Evolutionary conservation across 2,113 vertebrate species (phyloP).

Genomic region (Platysternon megacephalum): DNA sequence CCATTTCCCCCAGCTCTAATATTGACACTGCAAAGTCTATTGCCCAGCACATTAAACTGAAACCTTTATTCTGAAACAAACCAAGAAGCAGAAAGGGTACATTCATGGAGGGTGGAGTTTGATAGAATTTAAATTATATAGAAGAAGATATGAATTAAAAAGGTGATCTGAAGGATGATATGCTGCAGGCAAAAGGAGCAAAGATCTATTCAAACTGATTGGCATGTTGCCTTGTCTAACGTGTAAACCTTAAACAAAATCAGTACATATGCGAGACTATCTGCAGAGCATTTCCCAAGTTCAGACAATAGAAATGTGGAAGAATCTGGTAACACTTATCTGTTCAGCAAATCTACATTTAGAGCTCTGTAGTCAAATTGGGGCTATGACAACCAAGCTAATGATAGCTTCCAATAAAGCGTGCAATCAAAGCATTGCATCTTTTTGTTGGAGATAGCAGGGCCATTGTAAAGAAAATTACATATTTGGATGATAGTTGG

Average conservation of each 20-base stretch:
- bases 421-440: not conserved
- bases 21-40: not conserved
- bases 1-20: not conserved
- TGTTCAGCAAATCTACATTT: not conserved
- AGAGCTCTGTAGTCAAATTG: not conserved
- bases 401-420: not conserved
- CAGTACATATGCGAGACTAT: not conserved
- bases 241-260: not conserved
- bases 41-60: not conserved
- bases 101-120: not conserved
- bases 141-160: not conserved
- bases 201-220: not conserved
- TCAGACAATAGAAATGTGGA: fast-evolving
- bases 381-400: not conserved
- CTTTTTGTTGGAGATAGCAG: not conserved
- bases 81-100: not conserved
- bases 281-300: not conserved
- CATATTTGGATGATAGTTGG: not conserved
- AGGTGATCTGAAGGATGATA: not conserved
- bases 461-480: not conserved
- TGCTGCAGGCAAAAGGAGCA: not conserved
- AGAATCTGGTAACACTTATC: not conserved
- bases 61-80: constrained; percentile 2
- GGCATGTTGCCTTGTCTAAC: not conserved
- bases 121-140: not conserved